Conservation (phyloP, 2,797 vertebrate genomes). For the Gouania willdenowi region DNA sequence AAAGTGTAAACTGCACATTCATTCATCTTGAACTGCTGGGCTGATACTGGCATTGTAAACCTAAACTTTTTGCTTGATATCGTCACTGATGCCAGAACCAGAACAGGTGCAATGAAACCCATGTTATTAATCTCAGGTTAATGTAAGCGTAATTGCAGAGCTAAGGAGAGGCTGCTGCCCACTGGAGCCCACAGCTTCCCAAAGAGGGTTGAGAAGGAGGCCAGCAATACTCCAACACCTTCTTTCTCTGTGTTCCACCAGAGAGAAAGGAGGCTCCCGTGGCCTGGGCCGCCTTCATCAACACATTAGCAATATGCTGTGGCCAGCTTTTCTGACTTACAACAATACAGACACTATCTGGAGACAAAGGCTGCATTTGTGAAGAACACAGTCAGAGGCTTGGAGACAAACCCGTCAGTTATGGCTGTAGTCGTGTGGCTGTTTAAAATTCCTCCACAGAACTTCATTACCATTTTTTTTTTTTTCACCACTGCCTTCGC, state of each 20-base stretch:
- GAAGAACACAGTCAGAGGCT: conserved; percentile 24
- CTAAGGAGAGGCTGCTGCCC: conserved; percentile 46
- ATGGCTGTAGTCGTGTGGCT: background rate
- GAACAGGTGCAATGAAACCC: background rate
- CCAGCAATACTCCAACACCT: conserved; percentile 64
- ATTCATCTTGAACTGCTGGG: conserved; percentile 16
- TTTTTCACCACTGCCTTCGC: background rate
- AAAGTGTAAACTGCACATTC: conserved; percentile 13
- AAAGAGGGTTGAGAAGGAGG: conserved; percentile 71
- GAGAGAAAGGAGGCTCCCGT: conserved; percentile 50
- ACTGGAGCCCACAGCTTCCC: conserved; percentile 60
- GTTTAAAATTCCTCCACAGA: background rate
- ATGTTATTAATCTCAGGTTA: conserved; percentile 42
- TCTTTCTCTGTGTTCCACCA: conserved; percentile 56
- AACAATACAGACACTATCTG: conserved; percentile 34
- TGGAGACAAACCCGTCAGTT: conserved; percentile 19
- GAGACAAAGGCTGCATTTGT: conserved; percentile 41
- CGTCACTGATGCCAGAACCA: background rate
- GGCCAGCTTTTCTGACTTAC: conserved; percentile 46
- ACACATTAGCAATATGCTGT: conserved; percentile 67
- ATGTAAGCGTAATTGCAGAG: conserved; percentile 32
- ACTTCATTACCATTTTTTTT: conserved; percentile 2
- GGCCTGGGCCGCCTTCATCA: conserved; percentile 60
- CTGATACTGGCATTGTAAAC: conserved; percentile 4
- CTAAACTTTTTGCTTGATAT: conserved; percentile 11